Conservation (phyloP, 1,140 invertebrate species). For the Apis laboriosa region DNA sequence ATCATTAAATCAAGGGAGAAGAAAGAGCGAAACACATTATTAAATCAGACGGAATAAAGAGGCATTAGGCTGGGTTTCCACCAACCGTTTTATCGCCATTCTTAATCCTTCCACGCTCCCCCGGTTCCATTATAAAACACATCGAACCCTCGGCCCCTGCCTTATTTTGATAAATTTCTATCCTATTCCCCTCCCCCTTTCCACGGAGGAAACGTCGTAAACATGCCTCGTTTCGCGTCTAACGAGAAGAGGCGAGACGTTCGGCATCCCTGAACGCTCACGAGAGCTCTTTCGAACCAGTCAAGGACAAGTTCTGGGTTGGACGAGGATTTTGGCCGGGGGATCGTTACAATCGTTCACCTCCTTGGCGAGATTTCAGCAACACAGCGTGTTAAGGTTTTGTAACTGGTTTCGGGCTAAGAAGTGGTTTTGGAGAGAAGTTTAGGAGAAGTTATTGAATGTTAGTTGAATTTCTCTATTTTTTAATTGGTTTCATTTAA, state of each 20-base stretch:
- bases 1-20: conserved; percentile 24
- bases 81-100: neutral
- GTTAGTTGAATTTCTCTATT: no score
- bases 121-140: neutral
- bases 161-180: conserved; percentile 27
- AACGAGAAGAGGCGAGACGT: neutral
- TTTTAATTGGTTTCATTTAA: no score
- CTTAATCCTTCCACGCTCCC: neutral
- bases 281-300: neutral
- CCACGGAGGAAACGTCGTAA: neutral
- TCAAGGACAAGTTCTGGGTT: neutral
- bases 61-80: conserved; percentile 14
- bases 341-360: no score
- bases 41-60: conserved; percentile 45
- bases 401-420: no score
- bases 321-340: neutral
- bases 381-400: no score
- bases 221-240: neutral
- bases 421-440: no score
- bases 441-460: no score
- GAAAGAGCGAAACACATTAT: conserved; percentile 28
- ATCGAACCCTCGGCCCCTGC: neutral
- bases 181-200: neutral
- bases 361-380: no score
- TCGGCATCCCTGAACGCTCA: conserved; percentile 9